Conservation (phyloP, 2,113 vertebrate genomes). For the Ceuthmochares aereus region DNA sequence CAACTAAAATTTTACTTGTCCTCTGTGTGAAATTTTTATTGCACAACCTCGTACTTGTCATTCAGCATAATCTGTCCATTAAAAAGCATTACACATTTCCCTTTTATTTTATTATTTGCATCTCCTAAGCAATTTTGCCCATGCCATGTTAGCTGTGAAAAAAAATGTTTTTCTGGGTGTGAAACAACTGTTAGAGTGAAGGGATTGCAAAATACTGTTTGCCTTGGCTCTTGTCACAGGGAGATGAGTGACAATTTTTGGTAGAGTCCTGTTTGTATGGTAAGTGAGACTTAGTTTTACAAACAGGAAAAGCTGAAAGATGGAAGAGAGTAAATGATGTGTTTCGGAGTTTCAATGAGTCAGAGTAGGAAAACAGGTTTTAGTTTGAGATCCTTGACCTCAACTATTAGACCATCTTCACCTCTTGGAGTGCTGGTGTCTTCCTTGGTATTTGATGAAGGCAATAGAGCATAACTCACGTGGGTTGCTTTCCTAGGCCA, state of each 20-base stretch:
- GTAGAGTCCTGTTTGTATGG: not conserved
- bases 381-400: not conserved
- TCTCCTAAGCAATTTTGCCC: not conserved
- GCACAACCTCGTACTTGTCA: not conserved
- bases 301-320: not conserved
- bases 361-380: not conserved
- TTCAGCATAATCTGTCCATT: not conserved
- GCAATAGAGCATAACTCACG: not conserved
- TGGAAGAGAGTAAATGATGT: not conserved
- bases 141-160: not conserved
- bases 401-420: not conserved
- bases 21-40: not conserved
- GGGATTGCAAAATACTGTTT: not conserved
- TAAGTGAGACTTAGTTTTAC: not conserved
- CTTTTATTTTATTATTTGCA: not conserved
- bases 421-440: fast-evolving
- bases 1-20: not conserved
- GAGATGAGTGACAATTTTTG: not conserved
- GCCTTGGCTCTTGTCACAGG: fast-evolving
- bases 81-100: not conserved
- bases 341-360: not conserved
- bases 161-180: not conserved
- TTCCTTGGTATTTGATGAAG: not conserved
- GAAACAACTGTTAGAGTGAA: not conserved
- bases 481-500: fast-evolving